Evolutionary conservation across 2,113 vertebrate species (phyloP).

Genomic region (Ceyx cyanopectus): DNA sequence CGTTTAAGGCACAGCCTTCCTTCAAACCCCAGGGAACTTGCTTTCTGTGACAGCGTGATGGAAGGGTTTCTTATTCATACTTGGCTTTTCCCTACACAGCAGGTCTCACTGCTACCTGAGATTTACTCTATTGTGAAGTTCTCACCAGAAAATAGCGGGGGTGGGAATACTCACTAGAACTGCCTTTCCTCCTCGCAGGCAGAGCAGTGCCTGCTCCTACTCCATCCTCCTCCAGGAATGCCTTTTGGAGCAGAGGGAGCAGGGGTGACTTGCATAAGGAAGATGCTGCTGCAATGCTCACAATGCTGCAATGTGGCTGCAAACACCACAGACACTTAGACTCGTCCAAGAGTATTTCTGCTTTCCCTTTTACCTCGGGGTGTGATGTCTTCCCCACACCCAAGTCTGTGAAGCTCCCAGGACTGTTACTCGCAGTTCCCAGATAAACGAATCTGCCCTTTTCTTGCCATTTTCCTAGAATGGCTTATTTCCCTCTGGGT

Average conservation of each 20-base stretch:
- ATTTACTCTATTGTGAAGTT: constrained; percentile 64
- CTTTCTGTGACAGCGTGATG: constrained; percentile 68
- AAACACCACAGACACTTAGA: neutral
- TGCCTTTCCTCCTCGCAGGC: neutral
- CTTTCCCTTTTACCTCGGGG: neutral
- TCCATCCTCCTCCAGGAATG: neutral
- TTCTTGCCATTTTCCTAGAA: neutral
- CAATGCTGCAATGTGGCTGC: fast-evolving
- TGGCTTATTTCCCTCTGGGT: neutral
- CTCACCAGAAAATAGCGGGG: neutral
- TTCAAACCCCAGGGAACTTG: constrained; percentile 65
- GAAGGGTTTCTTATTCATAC: constrained; percentile 70
- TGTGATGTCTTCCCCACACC: neutral
- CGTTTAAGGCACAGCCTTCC: constrained; percentile 65
- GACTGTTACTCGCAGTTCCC: neutral
- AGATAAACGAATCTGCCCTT: fast-evolving
- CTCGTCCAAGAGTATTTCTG: neutral
- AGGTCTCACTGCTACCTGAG: constrained; percentile 51
- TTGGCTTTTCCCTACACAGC: constrained; percentile 29
- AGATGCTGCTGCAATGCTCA: neutral
- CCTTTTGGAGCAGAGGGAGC: fast-evolving
- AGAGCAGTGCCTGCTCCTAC: neutral
- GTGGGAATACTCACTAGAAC: neutral
- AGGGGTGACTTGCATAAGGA: neutral
- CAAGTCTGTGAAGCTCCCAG: fast-evolving